Evolutionary conservation across 2,888 invertebrate genomes (phyloP).

Genomic region (Trichopria drosophilae): DNA sequence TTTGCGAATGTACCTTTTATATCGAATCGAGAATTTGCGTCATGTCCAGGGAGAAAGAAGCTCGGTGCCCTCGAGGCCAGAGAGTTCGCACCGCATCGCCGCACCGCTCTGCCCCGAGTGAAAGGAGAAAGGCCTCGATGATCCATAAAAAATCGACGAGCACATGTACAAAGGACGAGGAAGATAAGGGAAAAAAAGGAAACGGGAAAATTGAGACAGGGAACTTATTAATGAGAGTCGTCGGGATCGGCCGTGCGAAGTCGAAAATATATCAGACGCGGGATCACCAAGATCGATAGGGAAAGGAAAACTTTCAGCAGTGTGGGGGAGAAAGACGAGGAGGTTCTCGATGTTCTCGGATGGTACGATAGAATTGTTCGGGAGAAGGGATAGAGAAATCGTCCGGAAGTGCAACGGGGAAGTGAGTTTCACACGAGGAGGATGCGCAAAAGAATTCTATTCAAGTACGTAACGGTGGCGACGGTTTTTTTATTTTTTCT

Average conservation of each 20-base stretch:
- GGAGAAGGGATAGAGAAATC: slow-evolving; percentile 22
- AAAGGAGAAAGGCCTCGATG: slow-evolving; percentile 57
- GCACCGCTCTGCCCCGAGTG: too few relatives aligned
- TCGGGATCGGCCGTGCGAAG: slow-evolving; percentile 8
- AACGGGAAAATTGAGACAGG: slow-evolving; percentile 11
- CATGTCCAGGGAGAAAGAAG: slow-evolving; percentile 42
- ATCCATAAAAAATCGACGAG: slow-evolving; percentile 11
- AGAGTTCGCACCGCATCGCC: slow-evolving; percentile 28
- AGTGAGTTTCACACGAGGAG: neutral
- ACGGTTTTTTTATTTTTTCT: slow-evolving; percentile 55
- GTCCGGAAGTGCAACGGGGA: slow-evolving; percentile 14
- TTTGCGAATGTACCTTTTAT: too few relatives aligned
- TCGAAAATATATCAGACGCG: slow-evolving; percentile 11
- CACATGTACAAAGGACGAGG: slow-evolving; percentile 24
- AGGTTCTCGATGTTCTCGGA: neutral
- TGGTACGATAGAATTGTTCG: slow-evolving; percentile 2
- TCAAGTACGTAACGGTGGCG: slow-evolving; percentile 53
- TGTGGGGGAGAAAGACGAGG: slow-evolving; percentile 4
- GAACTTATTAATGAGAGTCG: slow-evolving; percentile 19
- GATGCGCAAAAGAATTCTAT: neutral
- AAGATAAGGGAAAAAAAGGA: slow-evolving; percentile 28
- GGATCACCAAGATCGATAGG: slow-evolving; percentile 20
- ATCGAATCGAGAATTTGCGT: slow-evolving; percentile 40
- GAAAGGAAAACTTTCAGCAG: slow-evolving; percentile 29
- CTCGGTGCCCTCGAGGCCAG: slow-evolving; percentile 28